Conservation (phyloP, 2,888 invertebrate species). For the Altica lythri region DNA sequence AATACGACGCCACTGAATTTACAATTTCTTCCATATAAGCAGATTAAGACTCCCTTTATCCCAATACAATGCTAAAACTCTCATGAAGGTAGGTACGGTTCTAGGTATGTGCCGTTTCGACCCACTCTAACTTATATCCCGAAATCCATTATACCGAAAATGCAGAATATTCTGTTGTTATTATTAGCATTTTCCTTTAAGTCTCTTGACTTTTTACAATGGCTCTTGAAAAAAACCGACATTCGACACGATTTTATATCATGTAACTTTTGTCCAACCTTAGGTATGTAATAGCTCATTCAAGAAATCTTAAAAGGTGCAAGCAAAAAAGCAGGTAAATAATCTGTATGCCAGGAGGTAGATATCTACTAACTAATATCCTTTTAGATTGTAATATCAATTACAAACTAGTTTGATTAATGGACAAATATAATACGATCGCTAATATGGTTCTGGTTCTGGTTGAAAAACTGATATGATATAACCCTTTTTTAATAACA, state of each 20-base stretch:
- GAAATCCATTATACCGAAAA: constrained; percentile 36
- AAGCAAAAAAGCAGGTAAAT: not conserved
- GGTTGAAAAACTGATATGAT: no score
- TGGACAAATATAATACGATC: no score
- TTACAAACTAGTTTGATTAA: no score
- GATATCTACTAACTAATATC: no score
- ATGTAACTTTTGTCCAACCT: constrained; percentile 36
- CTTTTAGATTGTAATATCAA: no score
- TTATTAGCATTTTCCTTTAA: constrained; percentile 38
- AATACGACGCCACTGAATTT: constrained; percentile 6
- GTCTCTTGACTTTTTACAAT: constrained; percentile 37
- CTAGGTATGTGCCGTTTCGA: constrained; percentile 39
- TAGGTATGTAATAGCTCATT: constrained; percentile 33
- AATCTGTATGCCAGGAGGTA: not conserved
- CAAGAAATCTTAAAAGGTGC: constrained; percentile 25
- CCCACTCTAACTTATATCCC: constrained; percentile 37
- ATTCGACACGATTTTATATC: constrained; percentile 36
- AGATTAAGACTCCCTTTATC: constrained; percentile 42
- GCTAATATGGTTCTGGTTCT: no score
- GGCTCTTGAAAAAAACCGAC: constrained; percentile 36
- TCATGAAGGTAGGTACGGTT: constrained; percentile 38
- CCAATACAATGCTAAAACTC: constrained; percentile 45
- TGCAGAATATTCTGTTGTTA: constrained; percentile 34
- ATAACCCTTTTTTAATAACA: no score
- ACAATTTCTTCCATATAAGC: constrained; percentile 29